phyloP scores from a whole-genome alignment of 1,140 invertebrate species.

The Drosophila quadrilineata region DNA sequence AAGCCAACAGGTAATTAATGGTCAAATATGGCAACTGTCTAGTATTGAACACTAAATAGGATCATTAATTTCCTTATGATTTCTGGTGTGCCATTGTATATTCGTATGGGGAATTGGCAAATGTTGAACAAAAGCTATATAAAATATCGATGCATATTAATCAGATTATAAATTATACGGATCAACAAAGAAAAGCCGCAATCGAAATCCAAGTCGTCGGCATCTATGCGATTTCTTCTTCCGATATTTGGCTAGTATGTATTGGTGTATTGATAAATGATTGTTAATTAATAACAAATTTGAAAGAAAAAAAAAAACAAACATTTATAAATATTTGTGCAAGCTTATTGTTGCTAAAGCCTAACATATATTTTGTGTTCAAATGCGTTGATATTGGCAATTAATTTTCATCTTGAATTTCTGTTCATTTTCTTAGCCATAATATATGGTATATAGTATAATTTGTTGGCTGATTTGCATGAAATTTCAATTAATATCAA shows the following conservation, averaged over 20 bases:
- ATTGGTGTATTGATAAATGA: conserved; percentile 55
- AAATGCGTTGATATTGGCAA: conserved; percentile 68
- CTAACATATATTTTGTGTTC: conserved; percentile 62
- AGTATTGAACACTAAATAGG: conserved; percentile 24
- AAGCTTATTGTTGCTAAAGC: conserved; percentile 40
- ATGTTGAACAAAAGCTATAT: neutral
- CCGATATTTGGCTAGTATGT: conserved; percentile 41
- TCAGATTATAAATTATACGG: conserved; percentile 58
- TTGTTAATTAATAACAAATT: conserved; percentile 72
- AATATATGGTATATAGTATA: no score
- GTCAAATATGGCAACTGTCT: conserved; percentile 5
- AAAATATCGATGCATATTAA: conserved; percentile 38
- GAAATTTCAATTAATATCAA: conserved; percentile 68
- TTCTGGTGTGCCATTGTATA: conserved; percentile 18
- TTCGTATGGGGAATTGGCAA: neutral
- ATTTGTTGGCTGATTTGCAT: conserved; percentile 59
- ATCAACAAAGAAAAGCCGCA: conserved; percentile 50
- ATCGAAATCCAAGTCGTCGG: neutral
- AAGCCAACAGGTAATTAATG: no score
- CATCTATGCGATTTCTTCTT: conserved; percentile 30
- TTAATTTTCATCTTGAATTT: conserved; percentile 61
- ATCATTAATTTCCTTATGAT: conserved; percentile 28
- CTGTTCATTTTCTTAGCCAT: conserved; percentile 33
- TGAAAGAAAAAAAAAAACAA: conserved; percentile 35
- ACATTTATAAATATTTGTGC: conserved; percentile 55